Conservation (phyloP, 2,797 vertebrate genomes). For the Cyclopterus lumpus region DNA sequence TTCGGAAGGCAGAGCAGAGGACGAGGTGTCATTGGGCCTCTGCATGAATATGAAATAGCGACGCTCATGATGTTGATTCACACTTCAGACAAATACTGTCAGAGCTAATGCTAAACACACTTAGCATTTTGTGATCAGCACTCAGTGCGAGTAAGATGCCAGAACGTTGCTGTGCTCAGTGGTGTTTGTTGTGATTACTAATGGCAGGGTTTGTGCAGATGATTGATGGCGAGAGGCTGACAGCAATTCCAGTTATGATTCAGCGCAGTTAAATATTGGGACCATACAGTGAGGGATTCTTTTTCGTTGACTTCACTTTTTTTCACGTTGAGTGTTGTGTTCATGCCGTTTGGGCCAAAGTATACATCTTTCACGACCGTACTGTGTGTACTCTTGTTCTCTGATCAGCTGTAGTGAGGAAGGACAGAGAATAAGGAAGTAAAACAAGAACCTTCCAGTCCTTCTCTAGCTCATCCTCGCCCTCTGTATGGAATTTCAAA, state of each 20-base stretch:
- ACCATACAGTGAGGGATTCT: conserved; percentile 50
- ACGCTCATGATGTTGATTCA: conserved; percentile 83
- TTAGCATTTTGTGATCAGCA: conserved; percentile 68
- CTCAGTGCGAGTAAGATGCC: conserved; percentile 42
- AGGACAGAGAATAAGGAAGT: conserved; percentile 31
- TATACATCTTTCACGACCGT: conserved; percentile 1
- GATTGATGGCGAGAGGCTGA: conserved; percentile 58
- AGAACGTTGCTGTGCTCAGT: conserved; percentile 53
- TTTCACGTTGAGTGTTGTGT: conserved; percentile 31
- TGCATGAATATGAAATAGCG: conserved; percentile 91
- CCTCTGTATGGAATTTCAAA: conserved; percentile 49
- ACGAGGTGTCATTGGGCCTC: conserved; percentile 90
- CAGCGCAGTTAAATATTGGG: conserved; percentile 54
- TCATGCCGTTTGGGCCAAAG: conserved; percentile 20
- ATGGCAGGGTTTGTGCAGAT: conserved; percentile 51
- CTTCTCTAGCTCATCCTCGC: conserved; percentile 38
- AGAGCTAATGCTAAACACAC: conserved; percentile 86
- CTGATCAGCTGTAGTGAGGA: conserved; percentile 23
- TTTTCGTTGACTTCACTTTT: conserved; percentile 46
- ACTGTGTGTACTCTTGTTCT: conserved; percentile 5
- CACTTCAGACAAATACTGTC: conserved; percentile 89
- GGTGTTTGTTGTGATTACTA: conserved; percentile 69
- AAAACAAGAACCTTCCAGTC: conserved; percentile 8
- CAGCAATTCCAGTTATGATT: conserved; percentile 56
- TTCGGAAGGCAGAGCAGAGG: conserved; percentile 86